A percentile compares a stretch with the other conserved stretches of the same genome.
Evolutionary conservation across 1,140 invertebrate species (phyloP).

Genomic region (Camponotus vicinus): DNA sequence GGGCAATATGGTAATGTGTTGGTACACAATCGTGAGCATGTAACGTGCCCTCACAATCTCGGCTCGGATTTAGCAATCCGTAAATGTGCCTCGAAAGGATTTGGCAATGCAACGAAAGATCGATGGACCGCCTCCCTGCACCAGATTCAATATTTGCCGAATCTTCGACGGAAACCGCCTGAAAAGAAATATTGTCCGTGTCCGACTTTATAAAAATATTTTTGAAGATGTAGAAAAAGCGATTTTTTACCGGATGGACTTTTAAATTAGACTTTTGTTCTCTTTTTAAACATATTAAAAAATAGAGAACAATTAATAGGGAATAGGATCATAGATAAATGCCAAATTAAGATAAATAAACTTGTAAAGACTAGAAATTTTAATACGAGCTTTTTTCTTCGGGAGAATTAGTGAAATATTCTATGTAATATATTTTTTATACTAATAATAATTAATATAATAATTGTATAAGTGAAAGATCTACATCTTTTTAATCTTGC

Average conservation of each 20-base stretch:
- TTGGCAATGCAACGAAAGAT: slow-evolving; percentile 48
- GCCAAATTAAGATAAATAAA: not conserved
- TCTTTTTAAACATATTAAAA: not conserved
- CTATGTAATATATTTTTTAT: not conserved
- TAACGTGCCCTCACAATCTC: slow-evolving; percentile 17
- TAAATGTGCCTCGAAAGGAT: not conserved
- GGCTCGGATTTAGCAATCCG: slow-evolving; percentile 38
- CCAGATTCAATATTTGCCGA: slow-evolving; percentile 27
- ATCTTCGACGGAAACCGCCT: not conserved
- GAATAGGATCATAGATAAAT: not conserved
- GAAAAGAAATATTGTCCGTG: not conserved
- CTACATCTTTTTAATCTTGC: not conserved
- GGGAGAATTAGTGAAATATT: not conserved
- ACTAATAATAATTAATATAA: not conserved
- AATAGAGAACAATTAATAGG: no score
- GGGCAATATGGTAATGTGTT: slow-evolving; percentile 8
- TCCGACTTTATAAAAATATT: not conserved
- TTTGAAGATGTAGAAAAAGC: not conserved
- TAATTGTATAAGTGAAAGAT: no score
- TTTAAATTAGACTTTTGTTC: not conserved
- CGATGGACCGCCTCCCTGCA: slow-evolving; percentile 11
- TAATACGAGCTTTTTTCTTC: not conserved
- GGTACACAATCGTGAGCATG: slow-evolving; percentile 20
- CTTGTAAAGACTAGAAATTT: not conserved
- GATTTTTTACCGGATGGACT: not conserved